Evolutionary conservation across 1,140 invertebrate genomes (phyloP), one percentile per base, ranked within the genome.

Genomic region (Spodoptera litura): DNA sequence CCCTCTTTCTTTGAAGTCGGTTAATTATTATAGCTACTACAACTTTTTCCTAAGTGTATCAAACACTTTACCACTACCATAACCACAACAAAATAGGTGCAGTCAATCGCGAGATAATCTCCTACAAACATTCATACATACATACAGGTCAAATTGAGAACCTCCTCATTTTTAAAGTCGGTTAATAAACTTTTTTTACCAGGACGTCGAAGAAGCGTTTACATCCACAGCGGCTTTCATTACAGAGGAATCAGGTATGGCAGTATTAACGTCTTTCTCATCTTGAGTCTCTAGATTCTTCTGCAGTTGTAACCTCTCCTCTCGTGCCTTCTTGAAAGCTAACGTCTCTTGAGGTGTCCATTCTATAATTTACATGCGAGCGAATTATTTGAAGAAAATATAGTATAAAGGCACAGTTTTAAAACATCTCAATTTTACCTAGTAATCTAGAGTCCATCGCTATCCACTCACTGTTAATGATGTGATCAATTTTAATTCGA

Each of bases 391-490:
- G 9, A 44, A 44, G 38, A 44, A 6, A 44, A 44, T 31, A 44
- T 44, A 44, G 9, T 44, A 0, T 3, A 44, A 44, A 44, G 5
- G 38, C 38, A 44, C 4, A 44, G 38, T 44, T 44, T 44, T 10
- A 44, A 20, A 20, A 9, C 0, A 44, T 44, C 38, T 44, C 8
- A 44, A 66, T 78, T n/a, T 80, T 80, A 93, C 92, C 93, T 80
- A 89, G 80, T 73, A 94, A 84, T 81, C 92, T 91, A 4, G 89
- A 89, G 91, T 96, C 95, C 88, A 96, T 96, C n/a, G 95, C 95
- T 55, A 96, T 95, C 92, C 96, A 96, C 78, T 89, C 89, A 66
- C 91, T 89, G 25, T 89, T 89, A 75, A 93, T 88, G 10, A 94
- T 84, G 59, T 88, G 81, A 0, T 91, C 89, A 25, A 92, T 85